Evolutionary conservation across 2,797 vertebrate genomes (phyloP), one percentile per base, ranked within the genome.

Genomic region (Nothura maculosa): DNA sequence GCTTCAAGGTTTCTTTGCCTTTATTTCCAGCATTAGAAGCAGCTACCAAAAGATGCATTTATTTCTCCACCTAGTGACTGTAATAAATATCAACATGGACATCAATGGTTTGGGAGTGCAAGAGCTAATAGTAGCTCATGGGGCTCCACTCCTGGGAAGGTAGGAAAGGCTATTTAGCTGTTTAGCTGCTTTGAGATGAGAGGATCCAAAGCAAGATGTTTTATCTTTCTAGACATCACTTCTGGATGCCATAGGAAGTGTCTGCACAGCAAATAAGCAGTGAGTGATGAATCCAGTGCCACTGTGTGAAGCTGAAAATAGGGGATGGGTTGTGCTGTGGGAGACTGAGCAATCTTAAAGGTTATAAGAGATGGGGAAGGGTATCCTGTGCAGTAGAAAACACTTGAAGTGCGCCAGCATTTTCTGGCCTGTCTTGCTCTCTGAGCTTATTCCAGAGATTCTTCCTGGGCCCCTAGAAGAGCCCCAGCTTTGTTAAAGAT

Each of bases 51-150:
- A 15, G 12, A 50, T 32, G 30, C 50, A 19, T 54, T 60, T 64
- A 20, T 47, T 84, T 63, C 85, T 42, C 80, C 80, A 64, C 43
- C 90, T 84, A 69, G 63, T 75, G 90, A 54, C 63, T 6, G 4
- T 5, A 42, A 60, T 12, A 70, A 42, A 11, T 32, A 64, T 36
- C 12, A 60, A 32, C 63, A n/a, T 4, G 4, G 15, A 3, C 13
- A 43, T 24, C 21, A 58, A 75, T 9, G 42, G 50, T 57, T 43
- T 34, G 42, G 68, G 17, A 14, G 48, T 34, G 38, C 24, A 17
- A 43, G 14, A 68, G 55, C 30, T 10, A 17, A 34, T 5, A 14
- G 18, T 20, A 36, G 38, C 10, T 68, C 42, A 12, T 4, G 42
- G 27, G 30, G 34, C 34, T 32, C 8, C n/a, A 34, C 9, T 14